Evolutionary conservation across 2,113 vertebrate genomes (phyloP), one percentile per base, ranked within the genome.

Genomic region (Leptodactylus fuscus): DNA sequence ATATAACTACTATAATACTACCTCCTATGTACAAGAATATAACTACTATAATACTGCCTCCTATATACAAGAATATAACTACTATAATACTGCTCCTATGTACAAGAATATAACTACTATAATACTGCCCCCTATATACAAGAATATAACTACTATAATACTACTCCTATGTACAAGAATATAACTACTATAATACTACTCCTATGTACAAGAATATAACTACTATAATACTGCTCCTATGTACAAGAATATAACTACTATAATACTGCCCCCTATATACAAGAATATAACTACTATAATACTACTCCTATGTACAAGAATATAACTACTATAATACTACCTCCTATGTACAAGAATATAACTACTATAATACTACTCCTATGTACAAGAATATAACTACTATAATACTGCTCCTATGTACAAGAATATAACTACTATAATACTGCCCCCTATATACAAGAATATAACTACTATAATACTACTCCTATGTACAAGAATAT

Each of bases 381-480:
- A 44, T 44, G 41, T 44, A 44, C 11, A 53, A 53, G 20, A 53
- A 53, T 48, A 48, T 48, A 48, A 48, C 11, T 13, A 48, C 46
- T 48, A 48, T 48, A 55, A 55, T 7, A 55, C 51, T 55, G 15
- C 53, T 24, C 20, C 53, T 51, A 58, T n/a, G 16, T 58, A 58
- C 22, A 58, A n/a, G 22, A 24, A 58, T 58, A 58, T 58, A 58
- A 12, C 11, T 48, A 6, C 5, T 6, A 10, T 48, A 48, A 48
- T 48, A 48, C 11, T 48, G 46, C 11, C 46, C 22, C 51, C 51
- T 55, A 55, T 55, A 8, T 55, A 55, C 51, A 55, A 55, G 51
- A 55, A 55, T 55, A 55, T 55, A 55, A 55, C 51, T 55, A 53
- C 51, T 53, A 53, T 53, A 55, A 55, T 55, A 55, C 51, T 55